phyloP scores from a whole-genome alignment of 2,888 invertebrate genomes.

The Trachelus tabidus region DNA sequence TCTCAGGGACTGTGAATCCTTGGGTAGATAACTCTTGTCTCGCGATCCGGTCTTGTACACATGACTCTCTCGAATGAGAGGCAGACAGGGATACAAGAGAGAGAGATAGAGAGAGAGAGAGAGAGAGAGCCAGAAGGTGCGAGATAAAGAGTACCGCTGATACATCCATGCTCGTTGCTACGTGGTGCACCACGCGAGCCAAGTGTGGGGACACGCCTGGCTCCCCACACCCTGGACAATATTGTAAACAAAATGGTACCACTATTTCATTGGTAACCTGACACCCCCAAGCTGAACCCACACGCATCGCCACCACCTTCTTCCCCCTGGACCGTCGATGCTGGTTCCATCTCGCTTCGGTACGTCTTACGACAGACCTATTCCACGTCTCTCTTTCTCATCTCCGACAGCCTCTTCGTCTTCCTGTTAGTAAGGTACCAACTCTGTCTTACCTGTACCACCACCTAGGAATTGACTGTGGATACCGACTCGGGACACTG shows the following conservation, averaged over 20 bases:
- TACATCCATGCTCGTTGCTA: constrained; percentile 1
- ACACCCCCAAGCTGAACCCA: constrained; percentile 59
- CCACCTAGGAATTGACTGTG: neutral
- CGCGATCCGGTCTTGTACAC: constrained; percentile 6
- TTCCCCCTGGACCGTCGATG: neutral
- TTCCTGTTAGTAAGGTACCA: neutral
- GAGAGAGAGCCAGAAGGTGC: constrained; percentile 4
- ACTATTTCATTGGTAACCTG: constrained; percentile 65
- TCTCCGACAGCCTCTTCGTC: neutral
- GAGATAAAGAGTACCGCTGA: neutral
- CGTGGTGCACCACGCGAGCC: constrained; percentile 1
- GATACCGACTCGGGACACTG: neutral
- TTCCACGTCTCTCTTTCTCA: neutral
- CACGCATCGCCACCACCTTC: constrained; percentile 49
- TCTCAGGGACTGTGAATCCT: constrained; percentile 28
- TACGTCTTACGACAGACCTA: neutral
- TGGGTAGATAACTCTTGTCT: constrained; percentile 8
- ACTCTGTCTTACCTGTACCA: neutral
- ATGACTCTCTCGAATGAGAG: constrained; percentile 16
- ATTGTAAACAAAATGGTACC: constrained; percentile 66
- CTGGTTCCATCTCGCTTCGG: neutral
- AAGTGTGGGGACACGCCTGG: constrained; percentile 31
- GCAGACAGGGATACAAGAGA: constrained; percentile 16
- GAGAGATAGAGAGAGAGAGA: neutral
- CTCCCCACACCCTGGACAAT: constrained; percentile 56